Evolutionary conservation across 2,797 vertebrate species (phyloP), one percentile per base, ranked within the genome.

Genomic region (Pipistrellus pipistrellus): DNA sequence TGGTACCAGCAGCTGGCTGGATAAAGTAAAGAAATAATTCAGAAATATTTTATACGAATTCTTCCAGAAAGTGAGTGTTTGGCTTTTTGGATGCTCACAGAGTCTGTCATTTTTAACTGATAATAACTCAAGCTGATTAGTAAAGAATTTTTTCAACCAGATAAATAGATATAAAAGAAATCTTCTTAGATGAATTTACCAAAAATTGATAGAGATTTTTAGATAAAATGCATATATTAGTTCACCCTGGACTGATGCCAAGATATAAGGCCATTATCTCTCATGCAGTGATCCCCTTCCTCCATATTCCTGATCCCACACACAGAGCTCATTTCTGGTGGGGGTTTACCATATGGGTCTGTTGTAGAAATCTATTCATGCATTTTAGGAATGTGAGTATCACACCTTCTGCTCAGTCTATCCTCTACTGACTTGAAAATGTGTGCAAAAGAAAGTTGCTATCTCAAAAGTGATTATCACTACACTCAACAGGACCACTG

Each of bases 1-100:
- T 66, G 12, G 75, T 88, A 46, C 75, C 8, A 46, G 27, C 12
- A 15, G 44, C 41, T 91, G 46, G 3, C 46, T 88, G 14, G 15
- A 38, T 62, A 76, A 38, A 64, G 17, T 46, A 23, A 81, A 82
- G 7, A 62, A 95, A 86, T 38, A 93, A 38, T 38, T 93, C 11
- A 46, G 41, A 13, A 82, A 27, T 32, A 27, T 78, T 91, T 85
- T 53, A 9, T 76, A 83, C 30, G 30, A 82, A 51, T 32, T 88
- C 9, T 68, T 35, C n/a, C 21, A 55, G 25, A 77, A 55, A 55
- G 14, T 21, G 8, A 76, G 27, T 92, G 7, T 88, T 75, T 82
- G 12, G 17, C 44, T 78, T 44, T 69, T 85, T 64, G 21, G 44
- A 12, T 87, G 7, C 41, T 87, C 46, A 32, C 15, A 51, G 69